These are phyloP conservation scores for Paedocypris micromegethes DNA, from an alignment of 2,797 vertebrate species.

Conservation along the genomic window DNA sequence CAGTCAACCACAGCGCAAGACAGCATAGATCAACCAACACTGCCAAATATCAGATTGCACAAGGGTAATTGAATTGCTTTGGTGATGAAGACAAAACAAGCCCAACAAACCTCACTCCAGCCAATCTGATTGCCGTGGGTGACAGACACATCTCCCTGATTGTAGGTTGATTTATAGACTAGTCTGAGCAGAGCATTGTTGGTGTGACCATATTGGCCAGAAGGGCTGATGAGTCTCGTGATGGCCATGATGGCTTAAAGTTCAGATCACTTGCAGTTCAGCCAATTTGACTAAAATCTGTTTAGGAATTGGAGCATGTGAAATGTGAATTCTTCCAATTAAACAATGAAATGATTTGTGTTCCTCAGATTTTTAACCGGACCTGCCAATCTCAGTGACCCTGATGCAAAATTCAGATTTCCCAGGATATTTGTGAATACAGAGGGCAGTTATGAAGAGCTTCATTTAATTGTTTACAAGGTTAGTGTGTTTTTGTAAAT, in stretches of 20 bases:
- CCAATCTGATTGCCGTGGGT: slow-evolving; percentile 16
- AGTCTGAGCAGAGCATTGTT: slow-evolving; percentile 9
- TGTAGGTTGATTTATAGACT: slow-evolving; percentile 26
- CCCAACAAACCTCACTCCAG: slow-evolving; percentile 6
- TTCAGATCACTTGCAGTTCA: no score
- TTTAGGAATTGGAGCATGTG: no score
- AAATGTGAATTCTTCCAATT: no score
- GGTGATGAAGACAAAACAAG: slow-evolving; percentile 21
- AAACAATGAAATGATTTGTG: no score
- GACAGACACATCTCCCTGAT: slow-evolving; percentile 26
- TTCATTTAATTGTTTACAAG: slow-evolving; percentile 98
- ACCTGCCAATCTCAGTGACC: slow-evolving; percentile 90
- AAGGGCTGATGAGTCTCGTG: no score
- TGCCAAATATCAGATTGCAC: slow-evolving; percentile 30
- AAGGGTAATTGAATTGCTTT: slow-evolving; percentile 37
- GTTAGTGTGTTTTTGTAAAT: slow-evolving; percentile 56
- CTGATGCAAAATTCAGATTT: slow-evolving; percentile 91
- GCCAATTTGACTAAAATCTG: no score
- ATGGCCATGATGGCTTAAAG: no score
- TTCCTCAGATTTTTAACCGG: slow-evolving; percentile 87
- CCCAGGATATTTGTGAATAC: slow-evolving; percentile 94
- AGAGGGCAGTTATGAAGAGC: slow-evolving; percentile 83
- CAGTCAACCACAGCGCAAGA: slow-evolving; percentile 15
- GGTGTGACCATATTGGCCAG: neutral
- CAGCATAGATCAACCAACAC: slow-evolving; percentile 14